phyloP scores from a whole-genome alignment of 2,113 vertebrate genomes.

The Gymnobelideus leadbeateri region DNA sequence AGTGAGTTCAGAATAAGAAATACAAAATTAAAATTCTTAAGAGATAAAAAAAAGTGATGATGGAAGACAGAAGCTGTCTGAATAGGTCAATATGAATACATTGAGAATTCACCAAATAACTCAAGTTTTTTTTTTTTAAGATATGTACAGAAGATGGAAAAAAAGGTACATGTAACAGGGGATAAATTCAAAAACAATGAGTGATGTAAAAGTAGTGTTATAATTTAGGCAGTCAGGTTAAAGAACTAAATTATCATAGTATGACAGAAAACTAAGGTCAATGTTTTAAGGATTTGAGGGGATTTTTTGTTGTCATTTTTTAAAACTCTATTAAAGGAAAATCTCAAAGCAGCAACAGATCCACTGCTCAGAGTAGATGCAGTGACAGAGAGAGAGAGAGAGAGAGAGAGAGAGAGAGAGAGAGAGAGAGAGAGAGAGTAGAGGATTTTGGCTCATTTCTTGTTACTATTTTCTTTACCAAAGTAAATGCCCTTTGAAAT shows the following conservation, averaged over 20 bases:
- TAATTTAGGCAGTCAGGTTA: no score
- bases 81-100: not conserved
- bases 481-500: not conserved
- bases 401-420: no score
- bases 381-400: no score
- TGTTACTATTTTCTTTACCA: not conserved
- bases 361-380: not conserved
- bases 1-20: not conserved
- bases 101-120: not conserved
- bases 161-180: not conserved
- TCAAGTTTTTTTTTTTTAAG: not conserved
- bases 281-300: not conserved
- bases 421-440: no score
- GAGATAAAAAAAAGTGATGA: not conserved
- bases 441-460: not conserved
- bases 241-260: no score
- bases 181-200: not conserved
- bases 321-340: not conserved
- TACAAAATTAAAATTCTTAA: not conserved
- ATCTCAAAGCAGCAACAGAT: not conserved
- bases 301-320: not conserved
- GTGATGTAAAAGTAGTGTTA: not conserved
- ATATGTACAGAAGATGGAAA: not conserved
- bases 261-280: not conserved
- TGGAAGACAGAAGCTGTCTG: not conserved